A percentile compares a stretch with the other conserved stretches of the same genome.
Conservation (phyloP, 2,888 invertebrate genomes). For the Clistopyga incitator region DNA sequence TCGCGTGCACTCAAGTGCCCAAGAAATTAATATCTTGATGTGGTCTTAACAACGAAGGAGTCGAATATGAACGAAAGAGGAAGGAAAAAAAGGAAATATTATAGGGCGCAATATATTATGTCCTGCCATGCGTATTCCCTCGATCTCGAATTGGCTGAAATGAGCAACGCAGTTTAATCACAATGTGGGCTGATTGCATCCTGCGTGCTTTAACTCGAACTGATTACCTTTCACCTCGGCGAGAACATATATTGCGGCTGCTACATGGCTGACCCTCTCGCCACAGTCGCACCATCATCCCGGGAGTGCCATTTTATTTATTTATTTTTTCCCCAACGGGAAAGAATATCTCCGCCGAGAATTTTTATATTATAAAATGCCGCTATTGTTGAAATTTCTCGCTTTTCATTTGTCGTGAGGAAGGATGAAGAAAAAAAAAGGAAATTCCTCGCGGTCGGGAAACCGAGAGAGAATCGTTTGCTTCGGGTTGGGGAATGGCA, state of each 20-base stretch:
- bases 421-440: constrained; percentile 72
- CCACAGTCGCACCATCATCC: neutral
- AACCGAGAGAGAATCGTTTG: constrained; percentile 71
- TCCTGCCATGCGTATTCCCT: constrained; percentile 41
- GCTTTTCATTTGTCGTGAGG: constrained; percentile 22
- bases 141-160: constrained; percentile 48
- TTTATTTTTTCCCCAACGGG: constrained; percentile 52
- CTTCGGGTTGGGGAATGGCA: constrained; percentile 18
- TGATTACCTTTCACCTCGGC: constrained; percentile 50
- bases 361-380: constrained; percentile 51
- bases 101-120: constrained; percentile 50
- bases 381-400: constrained; percentile 32
- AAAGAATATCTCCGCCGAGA: constrained; percentile 18
- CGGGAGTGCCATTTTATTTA: neutral
- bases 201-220: constrained; percentile 50
- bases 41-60: constrained; percentile 72
- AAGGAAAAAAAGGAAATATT: constrained; percentile 41
- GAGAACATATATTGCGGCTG: constrained; percentile 1
- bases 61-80: constrained; percentile 52
- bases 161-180: constrained; percentile 37
- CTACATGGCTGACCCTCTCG: neutral
- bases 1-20: constrained; percentile 83
- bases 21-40: constrained; percentile 83
- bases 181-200: constrained; percentile 45
- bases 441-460: constrained; percentile 73